Conservation (phyloP, 2,797 vertebrate species). For the Chromobotia macracanthus region DNA sequence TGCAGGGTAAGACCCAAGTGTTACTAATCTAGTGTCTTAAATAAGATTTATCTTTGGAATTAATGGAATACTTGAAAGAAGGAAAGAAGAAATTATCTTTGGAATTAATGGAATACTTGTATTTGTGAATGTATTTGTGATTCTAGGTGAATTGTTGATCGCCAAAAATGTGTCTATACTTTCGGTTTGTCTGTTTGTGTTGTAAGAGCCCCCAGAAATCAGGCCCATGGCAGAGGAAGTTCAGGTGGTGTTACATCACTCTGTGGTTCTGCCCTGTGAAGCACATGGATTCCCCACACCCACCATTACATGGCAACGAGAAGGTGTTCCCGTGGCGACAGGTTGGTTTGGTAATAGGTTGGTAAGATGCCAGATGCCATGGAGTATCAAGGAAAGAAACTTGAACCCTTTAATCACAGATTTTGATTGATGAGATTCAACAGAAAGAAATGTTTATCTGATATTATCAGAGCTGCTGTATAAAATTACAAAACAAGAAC, state of each 20-base stretch:
- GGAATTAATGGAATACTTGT: neutral
- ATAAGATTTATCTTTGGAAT: neutral
- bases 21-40: neutral
- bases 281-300: conserved; percentile 82
- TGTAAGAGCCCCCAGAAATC: conserved; percentile 82
- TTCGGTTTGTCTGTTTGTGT: conserved; percentile 25
- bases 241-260: conserved; percentile 76
- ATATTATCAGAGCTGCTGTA: too few species aligned
- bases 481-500: too few species aligned
- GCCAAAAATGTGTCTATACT: neutral
- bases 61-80: too few species aligned
- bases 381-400: too few species aligned
- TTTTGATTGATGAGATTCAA: too few species aligned
- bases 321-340: conserved; percentile 78
- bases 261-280: conserved; percentile 79
- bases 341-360: conserved; percentile 44
- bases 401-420: too few species aligned
- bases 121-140: neutral
- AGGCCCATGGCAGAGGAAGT: conserved; percentile 81
- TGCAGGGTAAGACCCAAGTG: conserved; percentile 78
- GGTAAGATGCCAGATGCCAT: too few species aligned
- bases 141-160: too few species aligned
- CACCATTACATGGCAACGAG: conserved; percentile 85
- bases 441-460: too few species aligned
- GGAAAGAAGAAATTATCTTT: too few species aligned